phyloP scores from a whole-genome alignment of 2,113 vertebrate species.

The Mastomys coucha region DNA sequence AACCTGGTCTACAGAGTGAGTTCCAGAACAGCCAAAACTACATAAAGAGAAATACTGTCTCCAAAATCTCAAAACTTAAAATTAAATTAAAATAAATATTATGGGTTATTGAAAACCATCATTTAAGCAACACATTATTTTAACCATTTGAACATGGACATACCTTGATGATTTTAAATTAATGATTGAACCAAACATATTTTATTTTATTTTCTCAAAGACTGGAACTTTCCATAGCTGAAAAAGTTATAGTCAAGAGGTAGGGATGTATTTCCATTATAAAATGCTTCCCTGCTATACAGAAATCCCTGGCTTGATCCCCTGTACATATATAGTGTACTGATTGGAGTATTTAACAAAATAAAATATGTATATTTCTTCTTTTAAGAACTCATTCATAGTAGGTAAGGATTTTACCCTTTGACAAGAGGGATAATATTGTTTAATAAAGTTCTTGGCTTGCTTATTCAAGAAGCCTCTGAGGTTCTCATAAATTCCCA shows the following conservation, averaged over 20 bases:
- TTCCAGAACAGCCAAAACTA: no score
- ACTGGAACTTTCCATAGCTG: background rate
- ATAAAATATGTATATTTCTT: background rate
- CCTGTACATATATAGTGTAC: no score
- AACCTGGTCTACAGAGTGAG: no score
- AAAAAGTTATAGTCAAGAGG: background rate
- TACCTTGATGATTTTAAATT: background rate
- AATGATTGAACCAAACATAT: background rate
- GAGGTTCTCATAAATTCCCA: slow-evolving; percentile 26
- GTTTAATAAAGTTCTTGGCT: background rate
- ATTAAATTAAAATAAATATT: no score
- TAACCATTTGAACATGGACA: background rate
- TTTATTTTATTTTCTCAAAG: background rate
- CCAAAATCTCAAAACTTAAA: no score
- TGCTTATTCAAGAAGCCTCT: background rate
- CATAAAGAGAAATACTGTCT: no score
- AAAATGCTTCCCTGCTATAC: background rate
- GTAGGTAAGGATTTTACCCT: background rate
- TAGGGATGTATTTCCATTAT: background rate
- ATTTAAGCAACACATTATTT: background rate
- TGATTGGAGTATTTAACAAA: background rate
- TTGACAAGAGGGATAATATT: background rate
- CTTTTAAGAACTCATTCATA: background rate
- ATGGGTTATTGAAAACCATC: background rate
- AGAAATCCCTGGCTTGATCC: background rate